Evolutionary conservation across 1,140 invertebrate genomes (phyloP), one percentile per base, ranked within the genome.

Genomic region (Nixonia krombeini): DNA sequence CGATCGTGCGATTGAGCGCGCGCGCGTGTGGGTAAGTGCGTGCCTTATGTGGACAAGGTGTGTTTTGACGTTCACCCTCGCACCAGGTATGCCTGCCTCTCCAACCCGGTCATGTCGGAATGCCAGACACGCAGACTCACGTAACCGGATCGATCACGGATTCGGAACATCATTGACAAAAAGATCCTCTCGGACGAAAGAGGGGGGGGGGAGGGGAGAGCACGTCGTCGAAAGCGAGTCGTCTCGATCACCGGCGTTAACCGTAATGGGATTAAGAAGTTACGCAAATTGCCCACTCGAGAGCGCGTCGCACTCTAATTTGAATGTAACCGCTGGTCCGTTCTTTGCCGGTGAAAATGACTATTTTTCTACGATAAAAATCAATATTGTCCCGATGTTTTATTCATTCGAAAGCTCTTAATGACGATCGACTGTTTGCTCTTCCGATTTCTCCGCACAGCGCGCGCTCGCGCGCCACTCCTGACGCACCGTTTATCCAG

Each of bases 11-110:
- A 61, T 31, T 17, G 44, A 42, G 62, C 42, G 31, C 49, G 46
- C n/a, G n/a, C n/a, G 66, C 61, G 55, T 73, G 71, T 70, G 55
- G 72, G 56, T 23, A 55, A 33, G 47, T 71, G 63, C 61, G 52
- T 70, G 46, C 52, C 64, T 70, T 58, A 72, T 75, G 67, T 74
- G 75, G 70, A 79, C 74, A 75, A 82, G 74, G 76, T 81, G 77
- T 83, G 81, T 83, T 83, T 82, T 83, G 80, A 82, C 78, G 80
- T 83, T 80, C 74, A 76, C 74, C 76, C 79, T 80, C 79, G 61
- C 80, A 70, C 73, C 72, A 72, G 74, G 67, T 73, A 80, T 74
- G 69, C 75, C 74, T 72, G 52, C 72, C 64, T 62, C 66, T 61
- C 28, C 67, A 57, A 74, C 66, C 70, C 61, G 67, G 66, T 70